These are phyloP conservation scores for Haliclona indistincta DNA, from an alignment of 37 sponge, comb jelly and placozoan genomes.

Conservation along the genomic window DNA sequence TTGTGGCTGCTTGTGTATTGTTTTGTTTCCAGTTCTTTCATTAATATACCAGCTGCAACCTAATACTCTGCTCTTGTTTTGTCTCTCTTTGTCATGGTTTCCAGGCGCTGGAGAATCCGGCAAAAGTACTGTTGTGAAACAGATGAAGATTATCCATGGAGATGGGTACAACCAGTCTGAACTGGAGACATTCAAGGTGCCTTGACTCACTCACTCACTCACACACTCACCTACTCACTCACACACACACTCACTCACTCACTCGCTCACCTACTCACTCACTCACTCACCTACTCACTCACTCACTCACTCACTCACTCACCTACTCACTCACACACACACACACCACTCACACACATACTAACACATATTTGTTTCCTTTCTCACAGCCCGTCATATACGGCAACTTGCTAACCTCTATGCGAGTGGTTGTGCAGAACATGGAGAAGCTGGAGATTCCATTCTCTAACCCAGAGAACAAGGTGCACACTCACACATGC, in stretches of 20 bases:
- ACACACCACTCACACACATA: neutral
- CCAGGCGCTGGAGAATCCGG: conserved; percentile 98
- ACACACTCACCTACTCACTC: too few relatives aligned
- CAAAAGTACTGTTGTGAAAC: conserved; percentile 97
- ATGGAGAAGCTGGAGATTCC: conserved; percentile 80
- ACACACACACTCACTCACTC: neutral
- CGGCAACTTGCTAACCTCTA: conserved; percentile 88
- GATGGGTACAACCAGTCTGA: conserved; percentile 86
- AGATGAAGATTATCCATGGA: conserved; percentile 99
- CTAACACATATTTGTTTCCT: neutral
- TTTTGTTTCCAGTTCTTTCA: too few relatives aligned
- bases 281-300: neutral
- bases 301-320: neutral
- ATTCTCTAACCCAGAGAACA: conserved; percentile 55
- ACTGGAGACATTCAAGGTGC: conserved; percentile 79
- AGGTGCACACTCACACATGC: conserved; percentile 36
- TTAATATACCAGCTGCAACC: too few relatives aligned
- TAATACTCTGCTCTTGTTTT: too few relatives aligned
- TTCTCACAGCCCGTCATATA: conserved; percentile 79
- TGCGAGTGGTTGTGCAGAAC: conserved; percentile 80
- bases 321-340: too few relatives aligned
- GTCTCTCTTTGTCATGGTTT: neutral
- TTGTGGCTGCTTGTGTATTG: too few relatives aligned
- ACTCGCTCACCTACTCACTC: neutral
- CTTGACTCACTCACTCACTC: neutral